These are phyloP conservation scores for Cephalopachus bancanus DNA, from an alignment of 2,797 vertebrate genomes.

Conservation along the genomic window DNA sequence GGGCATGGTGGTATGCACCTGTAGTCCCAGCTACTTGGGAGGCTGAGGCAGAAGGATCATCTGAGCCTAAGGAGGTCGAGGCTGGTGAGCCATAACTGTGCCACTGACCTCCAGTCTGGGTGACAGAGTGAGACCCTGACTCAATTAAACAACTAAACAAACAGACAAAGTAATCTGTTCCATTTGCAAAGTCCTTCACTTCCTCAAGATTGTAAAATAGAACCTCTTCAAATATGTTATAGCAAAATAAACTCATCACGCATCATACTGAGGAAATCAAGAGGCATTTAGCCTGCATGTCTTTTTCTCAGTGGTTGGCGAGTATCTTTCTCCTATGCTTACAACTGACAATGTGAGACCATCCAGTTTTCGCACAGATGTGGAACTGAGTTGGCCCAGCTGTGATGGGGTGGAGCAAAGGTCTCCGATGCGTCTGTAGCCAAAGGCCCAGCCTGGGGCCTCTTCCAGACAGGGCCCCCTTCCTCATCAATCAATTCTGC, in stretches of 20 bases:
- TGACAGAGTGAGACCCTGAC: too few relatives aligned
- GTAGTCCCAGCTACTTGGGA: too few relatives aligned
- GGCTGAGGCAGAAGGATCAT: too few relatives aligned
- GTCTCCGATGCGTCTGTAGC: background rate
- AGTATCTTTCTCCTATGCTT: slow-evolving; percentile 47
- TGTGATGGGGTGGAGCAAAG: background rate
- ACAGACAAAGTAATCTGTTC: background rate
- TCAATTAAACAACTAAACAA: too few relatives aligned
- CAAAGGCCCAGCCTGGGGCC: background rate
- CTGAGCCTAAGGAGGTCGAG: too few relatives aligned
- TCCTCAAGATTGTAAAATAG: background rate
- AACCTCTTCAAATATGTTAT: background rate
- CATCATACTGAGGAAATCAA: background rate
- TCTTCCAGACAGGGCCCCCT: background rate
- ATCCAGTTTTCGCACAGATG: slow-evolving; percentile 49
- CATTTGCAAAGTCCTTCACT: background rate
- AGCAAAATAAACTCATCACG: background rate
- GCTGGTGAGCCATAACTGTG: too few relatives aligned
- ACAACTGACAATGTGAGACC: slow-evolving; percentile 66
- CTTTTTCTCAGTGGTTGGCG: background rate
- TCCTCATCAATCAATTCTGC: background rate
- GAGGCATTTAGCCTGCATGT: background rate
- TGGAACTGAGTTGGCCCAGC: slow-evolving; percentile 68
- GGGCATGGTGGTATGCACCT: too few relatives aligned
- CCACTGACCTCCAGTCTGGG: too few relatives aligned